A percentile compares a stretch with the other conserved stretches of the same genome.
phyloP scores from a whole-genome alignment of 1,140 invertebrate species.

The Conus betulinus region DNA sequence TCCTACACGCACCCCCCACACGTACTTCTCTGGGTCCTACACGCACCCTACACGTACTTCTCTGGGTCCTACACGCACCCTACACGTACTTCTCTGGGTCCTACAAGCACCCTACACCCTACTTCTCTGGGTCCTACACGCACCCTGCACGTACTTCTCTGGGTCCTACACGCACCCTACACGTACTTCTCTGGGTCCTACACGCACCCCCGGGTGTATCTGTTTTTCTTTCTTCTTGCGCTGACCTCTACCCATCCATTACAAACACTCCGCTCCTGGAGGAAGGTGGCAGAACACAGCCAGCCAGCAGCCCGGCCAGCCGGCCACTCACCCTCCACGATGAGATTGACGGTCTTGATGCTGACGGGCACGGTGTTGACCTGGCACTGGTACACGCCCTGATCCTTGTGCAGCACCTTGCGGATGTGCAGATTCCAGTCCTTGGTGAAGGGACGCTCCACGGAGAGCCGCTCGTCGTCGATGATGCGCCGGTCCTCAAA shows the following conservation, averaged over 20 bases:
- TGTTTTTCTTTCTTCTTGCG: not conserved
- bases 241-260: not conserved
- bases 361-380: slow-evolving; percentile 72
- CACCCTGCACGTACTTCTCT: too few species aligned
- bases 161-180: too few species aligned
- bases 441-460: slow-evolving; percentile 69
- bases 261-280: too few species aligned
- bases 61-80: too few species aligned
- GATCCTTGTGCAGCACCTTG: slow-evolving; percentile 63
- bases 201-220: not conserved
- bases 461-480: slow-evolving; percentile 70
- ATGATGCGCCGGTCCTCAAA: slow-evolving; percentile 69
- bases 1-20: too few species aligned
- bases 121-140: too few species aligned
- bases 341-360: slow-evolving; percentile 68
- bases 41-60: too few species aligned
- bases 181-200: too few species aligned
- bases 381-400: slow-evolving; percentile 69
- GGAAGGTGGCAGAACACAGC: too few species aligned
- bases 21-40: too few species aligned
- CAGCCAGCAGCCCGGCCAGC: not conserved
- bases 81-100: too few species aligned
- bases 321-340: slow-evolving; percentile 66
- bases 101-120: too few species aligned
- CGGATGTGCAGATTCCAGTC: slow-evolving; percentile 74